Base-by-base conservation (phyloP, 2,113 vertebrate species). In the Poeciliopsis occidentalis region DNA sequence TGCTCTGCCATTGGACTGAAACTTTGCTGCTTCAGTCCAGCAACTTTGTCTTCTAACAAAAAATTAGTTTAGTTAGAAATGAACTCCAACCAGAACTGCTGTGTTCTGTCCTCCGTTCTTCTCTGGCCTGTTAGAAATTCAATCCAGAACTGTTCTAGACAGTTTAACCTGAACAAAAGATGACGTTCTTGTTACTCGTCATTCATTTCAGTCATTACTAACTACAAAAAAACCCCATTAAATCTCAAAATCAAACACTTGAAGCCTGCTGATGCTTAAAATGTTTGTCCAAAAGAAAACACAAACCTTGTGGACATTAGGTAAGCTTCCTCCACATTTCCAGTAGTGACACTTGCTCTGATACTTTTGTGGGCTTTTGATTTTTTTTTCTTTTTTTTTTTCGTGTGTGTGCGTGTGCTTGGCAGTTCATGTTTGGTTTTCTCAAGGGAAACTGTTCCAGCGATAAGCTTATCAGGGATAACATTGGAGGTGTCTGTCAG, bases 391-490 rank as follows among this genome's bases (percentile, higher is more conserved):
- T 29, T n/a, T 30, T 30, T 30, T 30, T 5, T 34, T 8, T 34
- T 8, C 10, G 0, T 34, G 34, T 34, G 34, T 37, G n/a, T n/a
- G n/a, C n/a, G 2, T 29, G 30, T 69, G 83, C 60, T 75, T 61
- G 3, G 47, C 57, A 69, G 68, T 57, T 70, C 8, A 5, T 13
- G 41, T 76, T 85, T 60, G 73, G 57, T 68, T 81, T 82, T 84
- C 74, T 79, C 67, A 62, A 67, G 61, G 66, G 76, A 85, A 90
- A 82, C 76, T 12, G 62, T 41, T 75, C 64, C 65, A 15, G 0
- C 60, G 89, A 87, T 90, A 88, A 89, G 74, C 76, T 79, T 88
- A 90, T 88, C 86, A 69, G 75, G 57, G 79, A 78, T 72, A 76
- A 80, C 86, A 60, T 85, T 51, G 60, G 60, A 87, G 84, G 85